These are phyloP conservation scores for Eilema sororculum DNA, from an alignment of 2,888 invertebrate genomes.

Conservation along the genomic window DNA sequence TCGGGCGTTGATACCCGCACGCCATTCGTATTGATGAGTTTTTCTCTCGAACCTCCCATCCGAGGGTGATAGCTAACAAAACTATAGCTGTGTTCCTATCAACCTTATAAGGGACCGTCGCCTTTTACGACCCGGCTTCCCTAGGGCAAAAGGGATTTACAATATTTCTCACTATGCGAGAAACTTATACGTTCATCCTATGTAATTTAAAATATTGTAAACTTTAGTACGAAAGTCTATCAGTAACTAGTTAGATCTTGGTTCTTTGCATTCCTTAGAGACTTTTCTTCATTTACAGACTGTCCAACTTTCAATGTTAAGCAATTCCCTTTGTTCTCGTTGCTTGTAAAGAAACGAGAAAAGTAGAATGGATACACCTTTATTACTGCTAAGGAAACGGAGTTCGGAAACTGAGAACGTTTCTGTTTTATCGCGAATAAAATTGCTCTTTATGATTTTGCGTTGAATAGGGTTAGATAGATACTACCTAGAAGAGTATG, in stretches of 20 bases:
- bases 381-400: conserved; percentile 50
- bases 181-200: conserved; percentile 25
- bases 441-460: neutral
- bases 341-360: conserved; percentile 48
- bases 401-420: conserved; percentile 27
- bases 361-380: conserved; percentile 42
- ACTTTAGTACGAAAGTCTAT: conserved; percentile 35
- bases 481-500: neutral
- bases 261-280: conserved; percentile 41
- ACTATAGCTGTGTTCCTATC: conserved; percentile 33
- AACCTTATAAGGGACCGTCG: conserved; percentile 37
- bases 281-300: conserved; percentile 59
- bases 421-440: conserved; percentile 4
- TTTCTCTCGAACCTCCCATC: conserved; percentile 28
- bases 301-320: conserved; percentile 66
- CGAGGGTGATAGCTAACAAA: conserved; percentile 25
- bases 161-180: conserved; percentile 30
- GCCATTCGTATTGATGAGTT: conserved; percentile 34
- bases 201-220: conserved; percentile 44
- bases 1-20: conserved; percentile 26
- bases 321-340: conserved; percentile 58
- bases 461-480: neutral
- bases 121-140: conserved; percentile 46
- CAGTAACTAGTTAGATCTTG: conserved; percentile 30
- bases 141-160: conserved; percentile 42